phyloP scores from a whole-genome alignment of 2,888 invertebrate genomes.

The Papilio demoleus region DNA sequence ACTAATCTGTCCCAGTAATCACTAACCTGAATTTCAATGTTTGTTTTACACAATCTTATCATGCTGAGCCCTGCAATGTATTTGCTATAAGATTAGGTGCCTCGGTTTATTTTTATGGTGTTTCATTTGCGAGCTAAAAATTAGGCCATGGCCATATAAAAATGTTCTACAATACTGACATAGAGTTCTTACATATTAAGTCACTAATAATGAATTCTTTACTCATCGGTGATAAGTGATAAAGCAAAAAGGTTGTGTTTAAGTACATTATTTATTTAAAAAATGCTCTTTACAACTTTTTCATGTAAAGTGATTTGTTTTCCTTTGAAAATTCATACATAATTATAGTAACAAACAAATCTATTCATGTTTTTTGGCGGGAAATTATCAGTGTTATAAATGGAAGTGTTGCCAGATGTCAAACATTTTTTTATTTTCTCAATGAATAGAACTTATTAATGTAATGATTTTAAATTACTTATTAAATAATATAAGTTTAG shows the following conservation, averaged over 20 bases:
- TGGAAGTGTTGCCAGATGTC: neutral
- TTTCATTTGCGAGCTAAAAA: conserved; percentile 52
- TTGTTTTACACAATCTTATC: conserved; percentile 67
- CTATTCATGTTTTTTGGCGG: too few species aligned
- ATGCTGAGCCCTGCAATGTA: conserved; percentile 60
- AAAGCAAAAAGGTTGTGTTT: too few species aligned
- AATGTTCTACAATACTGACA: conserved; percentile 42
- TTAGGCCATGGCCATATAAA: conserved; percentile 68
- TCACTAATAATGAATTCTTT: too few species aligned
- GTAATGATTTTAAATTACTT: conserved; percentile 19
- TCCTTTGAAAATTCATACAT: too few species aligned
- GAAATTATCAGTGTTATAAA: too few species aligned
- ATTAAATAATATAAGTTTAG: conserved; percentile 40
- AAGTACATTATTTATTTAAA: too few species aligned
- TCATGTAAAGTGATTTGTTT: too few species aligned
- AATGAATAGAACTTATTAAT: conserved; percentile 19
- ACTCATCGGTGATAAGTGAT: too few species aligned
- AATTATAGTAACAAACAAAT: neutral
- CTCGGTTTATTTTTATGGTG: conserved; percentile 65
- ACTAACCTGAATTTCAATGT: conserved; percentile 65
- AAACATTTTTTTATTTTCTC: too few species aligned
- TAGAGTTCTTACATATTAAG: too few species aligned
- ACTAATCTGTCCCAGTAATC: conserved; percentile 45
- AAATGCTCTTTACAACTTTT: too few species aligned
- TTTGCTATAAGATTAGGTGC: conserved; percentile 73